Base-by-base conservation (phyloP, 2,888 invertebrate genomes). In the Ryuthela nishihirai region DNA sequence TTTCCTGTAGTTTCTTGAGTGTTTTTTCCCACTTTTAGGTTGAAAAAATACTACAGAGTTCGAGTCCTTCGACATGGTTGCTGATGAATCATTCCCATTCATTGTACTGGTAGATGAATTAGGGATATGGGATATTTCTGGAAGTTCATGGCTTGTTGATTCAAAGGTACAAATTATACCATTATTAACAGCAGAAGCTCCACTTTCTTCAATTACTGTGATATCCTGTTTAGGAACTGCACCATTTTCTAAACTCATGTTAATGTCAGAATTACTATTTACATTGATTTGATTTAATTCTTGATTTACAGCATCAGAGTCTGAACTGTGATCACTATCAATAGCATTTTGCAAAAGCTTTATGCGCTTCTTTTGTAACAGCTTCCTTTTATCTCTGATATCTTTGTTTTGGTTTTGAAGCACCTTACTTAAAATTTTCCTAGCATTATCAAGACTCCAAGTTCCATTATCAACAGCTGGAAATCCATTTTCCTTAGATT, bases 1-100 rank as follows among this genome's bases (percentile, higher is more conserved):
- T 25, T 59, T 59, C 9, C 59, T 44, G 10, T 59, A 59, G 47
- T 54, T 54, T 21, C 47, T 54, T 18, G 24, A 12, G 34, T 53
- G 40, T 1, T 24, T 23, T 10, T 53, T 53, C 6, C 34, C 24
- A 32, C 35, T 24, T 29, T 41, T 54, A 4, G 34, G 2, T 12
- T 44, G 15, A 35, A 59, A 59, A 48, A 21, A 43, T 26, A 43
- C 29, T 25, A 39, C 21, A n/a, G 39, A 43, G 25, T 53, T 59
- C 6, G 53, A 43, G 44, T 38, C 44, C 7, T 24, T n/a, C 20
- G 49, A 39, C 9, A 36, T 21, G 35, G 12, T 29, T n/a, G n/a
- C n/a, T 17, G 54, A 40, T 20, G 24, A 24, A 20, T 49, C 49
- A 24, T 18, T 48, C 1, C 39, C 43, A 48, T 43, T 53, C 25